Evolutionary conservation across 1,140 invertebrate genomes (phyloP), one percentile per base, ranked within the genome.

Genomic region (Eueides isabella): DNA sequence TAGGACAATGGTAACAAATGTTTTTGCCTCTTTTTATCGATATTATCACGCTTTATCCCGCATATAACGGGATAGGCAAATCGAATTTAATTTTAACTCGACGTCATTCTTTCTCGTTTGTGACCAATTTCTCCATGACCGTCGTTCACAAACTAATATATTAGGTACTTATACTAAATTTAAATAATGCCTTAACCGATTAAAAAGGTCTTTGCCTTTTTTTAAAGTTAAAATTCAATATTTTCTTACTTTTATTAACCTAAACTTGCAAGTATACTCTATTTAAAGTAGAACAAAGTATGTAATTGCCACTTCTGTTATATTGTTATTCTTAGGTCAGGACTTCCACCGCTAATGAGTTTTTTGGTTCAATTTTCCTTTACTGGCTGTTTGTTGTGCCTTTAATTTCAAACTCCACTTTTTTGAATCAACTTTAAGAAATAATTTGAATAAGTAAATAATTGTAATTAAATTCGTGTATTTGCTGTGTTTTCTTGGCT

Each of bases 341-440:
- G 77, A 73, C 76, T 41, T 67, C 48, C 74, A 61, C 63, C 61
- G 19, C 72, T 80, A 82, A 82, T 82, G 76, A 82, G 79, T 78
- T 84, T 84, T 84, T 82, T 77, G 82, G 79, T 82, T 74, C 70
- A 78, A 80, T 55, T 80, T 81, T 72, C 71, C 75, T 79, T 79
- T 74, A 74, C 72, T 80, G 76, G 76, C 76, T 78, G 79, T 72
- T 78, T 71, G 69, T 67, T 62, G 67, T 55, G 55, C 30, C 62
- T 71, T 29, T 35, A 55, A 19, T 55, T 55, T 55, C 9, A 41
- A 41, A 33, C 48, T 65, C 41, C 16, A 23, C 30, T 72, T 66
- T 72, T 65, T 67, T 72, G 31, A 26, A 55, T 55, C 48, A 55
- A 55, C 48, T 23, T 9, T 26, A 41, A 19, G 44, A 11, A 73